Conservation (phyloP, 2,888 invertebrate species). For the Euclidia mi region DNA sequence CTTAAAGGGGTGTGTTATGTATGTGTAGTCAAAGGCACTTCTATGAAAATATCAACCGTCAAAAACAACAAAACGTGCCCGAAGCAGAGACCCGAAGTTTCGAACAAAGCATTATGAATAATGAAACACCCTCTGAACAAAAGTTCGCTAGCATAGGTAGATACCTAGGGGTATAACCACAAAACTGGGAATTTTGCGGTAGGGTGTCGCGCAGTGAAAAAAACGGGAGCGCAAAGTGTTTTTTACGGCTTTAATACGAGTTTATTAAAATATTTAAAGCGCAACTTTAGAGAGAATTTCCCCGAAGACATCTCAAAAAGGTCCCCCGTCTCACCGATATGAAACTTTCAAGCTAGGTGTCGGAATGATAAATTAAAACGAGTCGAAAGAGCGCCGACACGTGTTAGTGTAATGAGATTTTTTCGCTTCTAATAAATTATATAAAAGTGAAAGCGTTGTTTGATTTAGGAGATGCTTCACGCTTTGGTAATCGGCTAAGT, state of each 20-base stretch:
- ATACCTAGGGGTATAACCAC: constrained; percentile 58
- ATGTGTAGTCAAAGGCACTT: constrained; percentile 33
- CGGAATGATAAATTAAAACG: constrained; percentile 86
- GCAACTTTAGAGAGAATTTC: constrained; percentile 87
- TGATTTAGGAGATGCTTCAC: constrained; percentile 5
- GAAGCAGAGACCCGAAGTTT: constrained; percentile 75
- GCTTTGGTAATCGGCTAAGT: constrained; percentile 4
- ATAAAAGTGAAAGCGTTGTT: constrained; percentile 35
- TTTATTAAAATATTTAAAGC: constrained; percentile 90
- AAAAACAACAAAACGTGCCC: constrained; percentile 79
- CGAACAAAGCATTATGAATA: constrained; percentile 88
- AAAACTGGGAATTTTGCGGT: constrained; percentile 68
- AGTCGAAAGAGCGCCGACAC: constrained; percentile 68
- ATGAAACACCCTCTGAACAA: constrained; percentile 82
- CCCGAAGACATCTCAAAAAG: constrained; percentile 83
- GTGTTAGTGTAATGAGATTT: constrained; percentile 69
- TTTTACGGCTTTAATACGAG: constrained; percentile 88
- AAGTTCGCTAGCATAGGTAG: constrained; percentile 58
- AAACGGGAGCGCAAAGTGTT: constrained; percentile 86
- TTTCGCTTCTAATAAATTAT: constrained; percentile 59
- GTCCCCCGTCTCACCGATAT: constrained; percentile 74
- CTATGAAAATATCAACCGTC: constrained; percentile 69
- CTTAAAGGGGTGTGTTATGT: constrained; percentile 23
- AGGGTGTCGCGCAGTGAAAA: constrained; percentile 72
- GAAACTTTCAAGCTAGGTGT: constrained; percentile 76